Conservation (phyloP, 1,140 invertebrate genomes). For the Diprion similis region DNA sequence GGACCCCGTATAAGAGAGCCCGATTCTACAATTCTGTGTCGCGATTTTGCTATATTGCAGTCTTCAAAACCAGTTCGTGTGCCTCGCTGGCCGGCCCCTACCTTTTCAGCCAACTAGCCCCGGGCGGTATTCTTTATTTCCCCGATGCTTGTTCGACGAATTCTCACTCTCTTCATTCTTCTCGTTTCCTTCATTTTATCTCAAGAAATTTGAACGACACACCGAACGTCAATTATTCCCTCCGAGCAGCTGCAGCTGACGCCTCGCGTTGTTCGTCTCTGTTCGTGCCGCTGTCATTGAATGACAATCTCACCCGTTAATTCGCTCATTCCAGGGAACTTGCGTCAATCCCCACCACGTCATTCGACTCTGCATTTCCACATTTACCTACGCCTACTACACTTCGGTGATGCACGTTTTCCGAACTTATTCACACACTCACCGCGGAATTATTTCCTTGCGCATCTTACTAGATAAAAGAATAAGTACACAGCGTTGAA, state of each 20-base stretch:
- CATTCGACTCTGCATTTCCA: not conserved
- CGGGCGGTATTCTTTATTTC: conserved; percentile 10
- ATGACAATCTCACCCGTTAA: no score
- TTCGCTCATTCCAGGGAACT: no score
- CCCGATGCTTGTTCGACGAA: not conserved
- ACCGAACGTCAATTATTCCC: not conserved
- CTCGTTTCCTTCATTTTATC: no score
- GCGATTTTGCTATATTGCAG: conserved; percentile 20
- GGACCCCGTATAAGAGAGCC: not conserved
- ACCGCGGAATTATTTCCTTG: no score
- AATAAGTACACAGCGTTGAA: no score
- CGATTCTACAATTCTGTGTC: conserved; percentile 14
- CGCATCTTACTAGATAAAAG: no score
- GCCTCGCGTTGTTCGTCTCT: not conserved
- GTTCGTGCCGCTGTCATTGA: no score
- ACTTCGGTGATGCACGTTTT: not conserved
- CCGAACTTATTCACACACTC: no score
- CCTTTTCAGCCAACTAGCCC: conserved; percentile 15
- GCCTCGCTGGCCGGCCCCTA: conserved; percentile 12
- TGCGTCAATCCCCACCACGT: no score
- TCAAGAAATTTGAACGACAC: no score
- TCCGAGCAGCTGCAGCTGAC: not conserved
- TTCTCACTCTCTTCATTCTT: not conserved
- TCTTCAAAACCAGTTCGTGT: conserved; percentile 6
- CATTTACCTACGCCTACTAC: not conserved